Evolutionary conservation across 2,797 vertebrate species (phyloP).

Genomic region (Enteromius argenteus): DNA sequence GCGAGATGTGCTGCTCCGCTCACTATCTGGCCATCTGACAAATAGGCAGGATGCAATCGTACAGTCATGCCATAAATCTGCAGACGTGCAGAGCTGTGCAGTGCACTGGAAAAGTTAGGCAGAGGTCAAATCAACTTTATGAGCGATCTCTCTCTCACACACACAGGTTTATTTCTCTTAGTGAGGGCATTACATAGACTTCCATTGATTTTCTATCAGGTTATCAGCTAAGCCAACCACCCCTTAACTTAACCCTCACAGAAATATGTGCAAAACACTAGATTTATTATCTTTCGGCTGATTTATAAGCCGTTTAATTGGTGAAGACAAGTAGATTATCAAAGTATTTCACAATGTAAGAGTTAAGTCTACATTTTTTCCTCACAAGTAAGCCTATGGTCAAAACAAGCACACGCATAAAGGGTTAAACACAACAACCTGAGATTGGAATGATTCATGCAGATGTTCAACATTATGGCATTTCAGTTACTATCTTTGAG

Average conservation of each 20-base stretch:
- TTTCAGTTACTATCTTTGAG: background rate
- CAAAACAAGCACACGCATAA: background rate
- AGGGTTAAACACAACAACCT: background rate
- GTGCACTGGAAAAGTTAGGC: conserved; percentile 78
- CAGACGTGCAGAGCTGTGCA: conserved; percentile 63
- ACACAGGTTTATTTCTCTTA: background rate
- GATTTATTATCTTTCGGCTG: background rate
- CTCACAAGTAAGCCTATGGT: background rate
- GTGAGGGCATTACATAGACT: background rate
- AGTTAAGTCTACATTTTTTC: background rate
- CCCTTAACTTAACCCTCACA: background rate
- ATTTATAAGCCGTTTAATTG: background rate
- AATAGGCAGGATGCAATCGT: conserved; percentile 82
- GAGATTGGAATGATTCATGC: background rate
- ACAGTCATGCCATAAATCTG: conserved; percentile 79
- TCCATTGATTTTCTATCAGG: background rate
- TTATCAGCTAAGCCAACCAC: background rate
- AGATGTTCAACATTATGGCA: background rate
- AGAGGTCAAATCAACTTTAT: conserved; percentile 65
- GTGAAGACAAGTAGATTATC: background rate
- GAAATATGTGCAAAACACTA: background rate
- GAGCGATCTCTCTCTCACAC: conserved; percentile 19
- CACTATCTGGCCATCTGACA: conserved; percentile 79
- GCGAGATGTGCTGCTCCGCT: conserved; percentile 65
- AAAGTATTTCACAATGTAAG: background rate